Base-by-base conservation (phyloP, 2,113 vertebrate genomes). In the Scomber japonicus region DNA sequence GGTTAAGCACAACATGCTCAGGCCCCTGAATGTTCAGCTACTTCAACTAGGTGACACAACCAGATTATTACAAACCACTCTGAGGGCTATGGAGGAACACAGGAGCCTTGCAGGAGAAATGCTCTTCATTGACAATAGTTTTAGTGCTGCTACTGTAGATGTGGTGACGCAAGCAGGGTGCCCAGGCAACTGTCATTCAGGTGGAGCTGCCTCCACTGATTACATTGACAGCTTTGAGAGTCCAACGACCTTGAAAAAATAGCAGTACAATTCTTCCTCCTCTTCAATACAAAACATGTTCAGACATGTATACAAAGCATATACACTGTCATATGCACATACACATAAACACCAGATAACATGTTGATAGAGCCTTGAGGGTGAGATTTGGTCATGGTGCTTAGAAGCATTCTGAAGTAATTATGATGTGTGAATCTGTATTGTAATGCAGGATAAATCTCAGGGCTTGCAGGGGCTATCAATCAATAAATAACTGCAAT, bases 111-210 rank as follows among this genome's bases (percentile, higher is more conserved):
- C 30, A 46, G 19, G 70, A 72, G 55, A 72, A 73, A 75, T 11
- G 19, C 17, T 71, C 45, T 59, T 62, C 49, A 59, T 5, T 49
- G 19, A 78, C 80, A 69, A 50, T 51, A 70, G 31, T 64, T 78
- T 30, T 14, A 55, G 14, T 62, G 45, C 16, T 21, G 24, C 56
- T 53, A 21, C 21, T 21, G 21, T 21, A 13, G 50, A 71, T 75
- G 61, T 19, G 60, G 54, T 86, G 76, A 89, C 48, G 66, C 19
- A 62, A 4, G 27, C 54, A 35, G 48, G 72, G 56, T 59, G 57
- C 50, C 83, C 57, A 56, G 80, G 80, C 68, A 88, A 81, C 82
- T 83, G 69, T 79, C 64, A 61, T 49, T 78, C 63, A 85, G 45
- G 0, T 54, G 30, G 5, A 24, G 71, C 31, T 51, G 67, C 31